phyloP scores from a whole-genome alignment of 1,140 invertebrate species.

The Aphis craccivora region DNA sequence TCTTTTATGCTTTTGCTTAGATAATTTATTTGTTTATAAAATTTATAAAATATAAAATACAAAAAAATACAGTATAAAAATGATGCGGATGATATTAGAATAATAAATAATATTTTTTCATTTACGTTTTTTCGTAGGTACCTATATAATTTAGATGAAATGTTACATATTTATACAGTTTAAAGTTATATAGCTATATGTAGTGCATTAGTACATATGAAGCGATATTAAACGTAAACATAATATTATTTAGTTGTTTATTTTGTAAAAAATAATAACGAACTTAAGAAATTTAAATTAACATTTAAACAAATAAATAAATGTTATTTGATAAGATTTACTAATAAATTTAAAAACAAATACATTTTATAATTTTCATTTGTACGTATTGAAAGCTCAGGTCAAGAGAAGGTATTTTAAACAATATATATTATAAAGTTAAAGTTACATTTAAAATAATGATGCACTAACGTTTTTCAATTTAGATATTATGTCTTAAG shows the following conservation, averaged over 20 bases:
- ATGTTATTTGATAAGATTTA: background rate
- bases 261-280: background rate
- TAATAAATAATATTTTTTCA: conserved; percentile 3
- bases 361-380: background rate
- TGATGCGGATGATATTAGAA: background rate
- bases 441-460: background rate
- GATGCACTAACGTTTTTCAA: background rate
- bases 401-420: background rate
- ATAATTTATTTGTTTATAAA: background rate
- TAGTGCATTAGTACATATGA: background rate
- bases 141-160: background rate
- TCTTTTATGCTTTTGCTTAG: background rate
- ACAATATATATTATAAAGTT: background rate
- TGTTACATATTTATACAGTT: background rate
- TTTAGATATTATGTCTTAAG: background rate
- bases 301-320: background rate
- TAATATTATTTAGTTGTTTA: background rate
- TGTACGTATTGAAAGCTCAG: background rate
- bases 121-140: background rate
- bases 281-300: background rate
- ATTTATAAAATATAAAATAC: background rate
- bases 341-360: background rate
- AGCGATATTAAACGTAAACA: background rate
- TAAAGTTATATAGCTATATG: background rate
- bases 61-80: no score